Base-by-base conservation (phyloP, 2,113 vertebrate species). In the Rattus rattus region DNA sequence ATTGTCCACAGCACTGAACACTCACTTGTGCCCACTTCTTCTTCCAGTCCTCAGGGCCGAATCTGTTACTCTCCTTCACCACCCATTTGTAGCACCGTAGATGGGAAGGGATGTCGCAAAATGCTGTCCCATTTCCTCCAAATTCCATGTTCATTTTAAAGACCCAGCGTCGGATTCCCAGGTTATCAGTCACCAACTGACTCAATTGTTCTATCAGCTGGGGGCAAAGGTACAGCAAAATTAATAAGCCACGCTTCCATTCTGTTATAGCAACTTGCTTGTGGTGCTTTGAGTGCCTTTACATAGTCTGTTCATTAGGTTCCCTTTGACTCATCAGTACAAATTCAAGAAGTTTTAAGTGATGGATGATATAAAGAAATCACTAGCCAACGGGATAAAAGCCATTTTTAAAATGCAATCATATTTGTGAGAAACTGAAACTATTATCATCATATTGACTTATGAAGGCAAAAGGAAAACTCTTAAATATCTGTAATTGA, bases 141-240 rank as follows among this genome's bases (percentile, higher is more conserved):
- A 94, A 95, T 79, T 99, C 99, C 0, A 95, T 94, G 39, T 99
- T 99, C 90, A 98, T 98, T 98, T 99, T 99, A 92, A 99, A 99
- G 81, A 99, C 93, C 99, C 99, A 99, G 59, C 99, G 99, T 61
- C 70, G 97, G 96, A 99, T 99, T 6, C 98, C 96, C 80, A 97
- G n/a, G 47, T 99, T 98, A 76, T 99, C 98, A 2, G 96, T 16
- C 80, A 99, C 75, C 33, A 99, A 98, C 95, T 98, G 98, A 69
- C 99, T 98, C 91, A 99, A 97, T 13, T 96, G 97, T 4, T 98
- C 93, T 16, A 99, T 93, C 98, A 99, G 97, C 99, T 99, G 97
- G 3, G 59, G 96, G 12, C 59, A 69, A 90, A 92, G 39, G 76
- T 47, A 95, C 2, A 69, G 94, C 13, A 30, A 26, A 16, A 24